A percentile compares a stretch with the other conserved stretches of the same genome.
Conservation (phyloP, 1,140 invertebrate genomes). For the Aethina tumida region DNA sequence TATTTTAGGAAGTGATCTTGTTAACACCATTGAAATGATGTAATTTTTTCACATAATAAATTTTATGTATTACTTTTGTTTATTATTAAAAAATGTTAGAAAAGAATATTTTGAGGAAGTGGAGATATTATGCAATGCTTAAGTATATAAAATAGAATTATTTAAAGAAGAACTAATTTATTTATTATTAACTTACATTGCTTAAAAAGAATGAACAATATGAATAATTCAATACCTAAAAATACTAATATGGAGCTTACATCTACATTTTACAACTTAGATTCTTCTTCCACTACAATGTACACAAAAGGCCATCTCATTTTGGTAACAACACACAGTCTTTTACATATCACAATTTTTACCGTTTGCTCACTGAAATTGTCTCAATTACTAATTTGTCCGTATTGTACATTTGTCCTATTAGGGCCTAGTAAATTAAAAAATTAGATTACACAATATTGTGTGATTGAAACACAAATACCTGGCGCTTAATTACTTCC, state of each 20-base stretch:
- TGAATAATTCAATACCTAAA: slow-evolving; percentile 2
- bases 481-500: no score
- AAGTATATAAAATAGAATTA: no score
- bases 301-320: no score
- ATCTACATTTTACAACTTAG: no score
- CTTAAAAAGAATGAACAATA: background rate
- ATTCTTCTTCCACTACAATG: no score
- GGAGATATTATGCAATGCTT: background rate
- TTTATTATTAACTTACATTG: slow-evolving; percentile 1
- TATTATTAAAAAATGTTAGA: background rate
- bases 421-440: slow-evolving; percentile 16
- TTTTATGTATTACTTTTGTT: background rate
- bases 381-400: slow-evolving; percentile 21
- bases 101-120: background rate
- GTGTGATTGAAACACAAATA: no score
- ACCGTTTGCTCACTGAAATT: background rate
- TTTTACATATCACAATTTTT: slow-evolving; percentile 2
- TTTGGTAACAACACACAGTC: no score
- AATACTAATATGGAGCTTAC: background rate
- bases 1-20: slow-evolving; percentile 52
- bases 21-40: slow-evolving; percentile 40
- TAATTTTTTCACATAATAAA: slow-evolving; percentile 5
- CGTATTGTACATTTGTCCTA: slow-evolving; percentile 16
- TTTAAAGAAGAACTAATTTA: no score
- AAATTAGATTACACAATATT: no score